A percentile compares a stretch with the other conserved stretches of the same genome.
phyloP scores from a whole-genome alignment of 2,797 vertebrate genomes.

The Chrysolophus pictus region DNA sequence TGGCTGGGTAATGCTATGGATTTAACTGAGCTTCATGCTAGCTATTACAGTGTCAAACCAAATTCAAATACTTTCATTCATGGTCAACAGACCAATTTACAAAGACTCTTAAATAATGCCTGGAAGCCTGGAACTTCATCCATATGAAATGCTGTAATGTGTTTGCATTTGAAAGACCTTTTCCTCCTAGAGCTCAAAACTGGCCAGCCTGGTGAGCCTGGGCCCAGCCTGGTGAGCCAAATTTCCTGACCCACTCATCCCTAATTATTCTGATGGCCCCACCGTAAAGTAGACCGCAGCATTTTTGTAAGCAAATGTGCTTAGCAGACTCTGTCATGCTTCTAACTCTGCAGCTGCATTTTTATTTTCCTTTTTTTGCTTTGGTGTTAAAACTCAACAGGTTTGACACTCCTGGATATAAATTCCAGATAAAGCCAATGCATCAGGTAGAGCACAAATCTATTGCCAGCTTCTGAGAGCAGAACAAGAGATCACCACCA shows the following conservation, averaged over 20 bases:
- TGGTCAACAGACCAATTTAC: neutral
- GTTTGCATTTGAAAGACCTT: neutral
- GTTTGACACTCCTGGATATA: constrained; percentile 23
- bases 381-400: constrained; percentile 39
- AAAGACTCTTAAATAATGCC: neutral
- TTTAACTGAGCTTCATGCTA: neutral
- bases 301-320: neutral
- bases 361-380: neutral
- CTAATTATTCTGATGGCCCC: neutral
- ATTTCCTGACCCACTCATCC: constrained; percentile 13
- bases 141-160: neutral
- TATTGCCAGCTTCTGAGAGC: neutral
- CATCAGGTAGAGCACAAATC: neutral
- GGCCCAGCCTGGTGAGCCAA: neutral
- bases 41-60: neutral
- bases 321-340: neutral
- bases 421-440: neutral
- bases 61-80: neutral
- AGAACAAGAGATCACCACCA: neutral
- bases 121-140: neutral
- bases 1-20: neutral
- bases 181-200: neutral
- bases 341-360: constrained; percentile 28
- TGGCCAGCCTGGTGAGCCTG: neutral
- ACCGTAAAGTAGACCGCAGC: neutral